Evolutionary conservation across 2,797 vertebrate genomes (phyloP), one percentile per base, ranked within the genome.

Genomic region (Trachops cirrhosus): DNA sequence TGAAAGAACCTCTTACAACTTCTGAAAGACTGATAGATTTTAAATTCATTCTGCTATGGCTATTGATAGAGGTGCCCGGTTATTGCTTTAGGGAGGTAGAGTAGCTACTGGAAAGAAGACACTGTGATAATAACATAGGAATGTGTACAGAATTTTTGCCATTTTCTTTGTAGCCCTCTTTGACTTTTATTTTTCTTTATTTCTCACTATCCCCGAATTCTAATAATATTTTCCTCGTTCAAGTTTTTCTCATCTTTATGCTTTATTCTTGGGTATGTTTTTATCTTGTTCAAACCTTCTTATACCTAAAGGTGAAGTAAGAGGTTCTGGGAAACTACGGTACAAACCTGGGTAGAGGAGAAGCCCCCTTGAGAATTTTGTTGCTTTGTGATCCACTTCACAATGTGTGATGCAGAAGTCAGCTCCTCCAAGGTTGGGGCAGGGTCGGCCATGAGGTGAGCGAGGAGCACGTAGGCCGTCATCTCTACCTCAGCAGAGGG

Each of bases 401-500:
- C 95, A 2, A 98, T 98, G 0, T 1, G 52, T 0, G 89, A 15
- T 0, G 97, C 96, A 0, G 7, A 21, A 0, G 9, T 50, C 48
- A 98, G 92, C 34, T 98, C 97, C 10, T 97, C 62, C 14, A 91
- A 37, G 11, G 97, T 92, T 0, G 90, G 98, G n/a, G 78, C 74
- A 0, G 94, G 75, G 75, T 32, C 41, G 0, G 46, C 70, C 0
- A 70, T 93, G 84, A 98, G 94, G 10, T 88, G 0, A 48, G 98
- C 94, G 0, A 98, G 96, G 52, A 98, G 97, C 68, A 88, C 96
- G 0, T 98, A 98, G 92, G 98, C 29, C 0, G 98, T 98, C 97
- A 98, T 92, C 96, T 98, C 98, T 70, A 98, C 98, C 44, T 98
- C 98, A 0, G 98, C 98, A 16, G 98, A 98, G 32, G 97, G 97